These are phyloP conservation scores for Zhuqinia jingwanae DNA, from an alignment of 2,888 invertebrate species.

Conservation along the genomic window DNA sequence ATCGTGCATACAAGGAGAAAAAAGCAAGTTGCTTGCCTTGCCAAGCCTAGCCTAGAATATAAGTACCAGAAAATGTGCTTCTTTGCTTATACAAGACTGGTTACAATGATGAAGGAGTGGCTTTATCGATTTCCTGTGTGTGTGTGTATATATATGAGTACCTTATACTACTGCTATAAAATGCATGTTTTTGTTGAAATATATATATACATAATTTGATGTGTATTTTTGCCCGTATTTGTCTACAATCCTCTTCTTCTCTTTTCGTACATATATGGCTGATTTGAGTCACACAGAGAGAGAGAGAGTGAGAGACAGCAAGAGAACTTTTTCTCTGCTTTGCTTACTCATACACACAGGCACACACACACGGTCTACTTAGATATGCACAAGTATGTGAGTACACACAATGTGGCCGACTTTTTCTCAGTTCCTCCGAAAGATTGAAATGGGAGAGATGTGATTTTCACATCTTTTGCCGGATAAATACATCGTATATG, in stretches of 20 bases:
- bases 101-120: constrained; percentile 66
- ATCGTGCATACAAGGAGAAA: constrained; percentile 10
- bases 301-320: background rate
- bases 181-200: too few species aligned
- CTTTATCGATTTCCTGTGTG: constrained; percentile 66
- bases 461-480: constrained; percentile 61
- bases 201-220: background rate
- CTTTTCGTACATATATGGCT: background rate
- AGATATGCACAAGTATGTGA: constrained; percentile 4
- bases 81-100: constrained; percentile 47
- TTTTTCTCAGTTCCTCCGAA: constrained; percentile 64
- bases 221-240: constrained; percentile 48
- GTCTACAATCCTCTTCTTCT: background rate
- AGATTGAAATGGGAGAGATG: constrained; percentile 54
- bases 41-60: constrained; percentile 61
- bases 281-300: constrained; percentile 26
- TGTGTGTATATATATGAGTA: background rate
- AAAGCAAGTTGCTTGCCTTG: constrained; percentile 53
- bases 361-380: background rate
- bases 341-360: constrained; percentile 29
- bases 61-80: constrained; percentile 47
- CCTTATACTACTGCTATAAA: too few species aligned
- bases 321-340: background rate
- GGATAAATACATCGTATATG: constrained; percentile 6
- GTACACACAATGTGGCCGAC: constrained; percentile 57